These are phyloP conservation scores for Cataglyphis livida DNA, from an alignment of 2,888 invertebrate genomes.

Conservation along the genomic window DNA sequence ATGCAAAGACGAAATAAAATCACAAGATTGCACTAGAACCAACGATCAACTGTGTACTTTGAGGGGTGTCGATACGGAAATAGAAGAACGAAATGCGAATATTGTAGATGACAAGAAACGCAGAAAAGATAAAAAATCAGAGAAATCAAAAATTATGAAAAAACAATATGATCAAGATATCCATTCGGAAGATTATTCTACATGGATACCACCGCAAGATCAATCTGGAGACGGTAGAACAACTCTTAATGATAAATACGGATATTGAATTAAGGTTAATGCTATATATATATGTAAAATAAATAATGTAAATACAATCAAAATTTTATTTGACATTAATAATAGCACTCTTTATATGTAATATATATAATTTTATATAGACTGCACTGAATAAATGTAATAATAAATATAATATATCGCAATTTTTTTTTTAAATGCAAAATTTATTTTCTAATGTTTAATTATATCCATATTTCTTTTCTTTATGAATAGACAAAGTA, in stretches of 20 bases:
- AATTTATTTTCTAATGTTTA: neutral
- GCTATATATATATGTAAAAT: neutral
- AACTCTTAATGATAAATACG: slow-evolving; percentile 91
- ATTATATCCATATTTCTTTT: neutral
- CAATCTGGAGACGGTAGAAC: slow-evolving; percentile 93
- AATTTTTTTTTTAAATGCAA: neutral
- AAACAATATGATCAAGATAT: slow-evolving; percentile 84
- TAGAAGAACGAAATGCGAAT: neutral
- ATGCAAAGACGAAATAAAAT: neutral
- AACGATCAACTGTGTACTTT: neutral
- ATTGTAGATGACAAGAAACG: slow-evolving; percentile 22
- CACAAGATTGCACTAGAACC: neutral
- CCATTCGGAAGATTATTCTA: slow-evolving; percentile 88
- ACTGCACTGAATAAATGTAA: neutral
- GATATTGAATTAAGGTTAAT: slow-evolving; percentile 87
- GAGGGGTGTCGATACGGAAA: neutral
- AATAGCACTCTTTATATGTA: neutral
- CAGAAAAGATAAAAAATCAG: slow-evolving; percentile 46
- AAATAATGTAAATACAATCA: slow-evolving; percentile 36
- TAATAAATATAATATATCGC: neutral
- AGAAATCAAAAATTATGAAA: slow-evolving; percentile 77
- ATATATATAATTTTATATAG: neutral
- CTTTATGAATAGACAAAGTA: neutral
- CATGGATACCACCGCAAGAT: slow-evolving; percentile 92
- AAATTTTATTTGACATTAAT: neutral